Percentiles rank a stretch among this genome's conserved stretches.
phyloP scores from a whole-genome alignment of 2,797 vertebrate species.

The Peromyscus melanophrys region DNA sequence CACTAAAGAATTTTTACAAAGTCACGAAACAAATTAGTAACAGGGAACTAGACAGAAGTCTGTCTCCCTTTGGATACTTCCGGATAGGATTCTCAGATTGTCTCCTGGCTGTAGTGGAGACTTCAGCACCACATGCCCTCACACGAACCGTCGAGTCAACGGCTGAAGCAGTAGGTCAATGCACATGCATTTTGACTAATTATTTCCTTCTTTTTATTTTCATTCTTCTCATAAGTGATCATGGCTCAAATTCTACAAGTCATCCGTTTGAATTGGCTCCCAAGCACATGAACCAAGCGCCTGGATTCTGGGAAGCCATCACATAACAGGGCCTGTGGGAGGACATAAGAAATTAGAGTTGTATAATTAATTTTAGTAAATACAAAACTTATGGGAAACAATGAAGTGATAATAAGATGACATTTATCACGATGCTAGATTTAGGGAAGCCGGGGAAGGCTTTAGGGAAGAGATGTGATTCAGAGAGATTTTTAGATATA shows the following conservation, averaged over 20 bases:
- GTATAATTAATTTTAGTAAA: slow-evolving; percentile 53
- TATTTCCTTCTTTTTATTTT: slow-evolving; percentile 9
- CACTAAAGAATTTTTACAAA: neutral
- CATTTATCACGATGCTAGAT: neutral
- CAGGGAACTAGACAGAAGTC: neutral
- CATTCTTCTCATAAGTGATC: slow-evolving; percentile 6
- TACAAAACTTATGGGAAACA: slow-evolving; percentile 29
- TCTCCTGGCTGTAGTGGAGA: neutral
- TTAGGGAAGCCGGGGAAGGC: neutral
- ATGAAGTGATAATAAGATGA: slow-evolving; percentile 5
- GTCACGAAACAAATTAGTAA: neutral
- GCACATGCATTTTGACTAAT: neutral
- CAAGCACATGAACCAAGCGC: neutral
- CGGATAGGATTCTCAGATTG: neutral
- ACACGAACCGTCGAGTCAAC: neutral
- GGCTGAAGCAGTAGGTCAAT: neutral
- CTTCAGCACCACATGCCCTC: neutral
- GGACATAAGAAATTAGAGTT: neutral
- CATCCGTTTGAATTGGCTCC: neutral
- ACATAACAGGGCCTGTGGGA: neutral
- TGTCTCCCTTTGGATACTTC: neutral
- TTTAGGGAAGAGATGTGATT: neutral
- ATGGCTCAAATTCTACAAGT: neutral
- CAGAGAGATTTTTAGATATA: neutral
- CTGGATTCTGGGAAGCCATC: neutral